Conservation (phyloP, 2,888 invertebrate genomes). For the Oscheius sp. region DNA sequence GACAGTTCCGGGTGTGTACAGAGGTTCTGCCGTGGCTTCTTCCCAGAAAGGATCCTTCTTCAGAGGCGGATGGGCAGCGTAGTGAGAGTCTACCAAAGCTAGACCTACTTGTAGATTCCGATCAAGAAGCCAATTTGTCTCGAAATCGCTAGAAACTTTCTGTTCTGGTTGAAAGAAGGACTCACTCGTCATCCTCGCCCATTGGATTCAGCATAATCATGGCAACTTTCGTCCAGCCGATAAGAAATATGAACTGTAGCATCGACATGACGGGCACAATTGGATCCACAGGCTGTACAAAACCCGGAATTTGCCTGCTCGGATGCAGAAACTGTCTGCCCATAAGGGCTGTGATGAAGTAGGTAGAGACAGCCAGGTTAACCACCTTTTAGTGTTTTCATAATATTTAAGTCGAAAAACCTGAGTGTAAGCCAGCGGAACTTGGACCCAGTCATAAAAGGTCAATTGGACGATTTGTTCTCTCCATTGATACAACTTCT, state of each 20-base stretch:
- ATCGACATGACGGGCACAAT: constrained; percentile 66
- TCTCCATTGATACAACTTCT: constrained; percentile 46
- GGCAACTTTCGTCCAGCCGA: constrained; percentile 70
- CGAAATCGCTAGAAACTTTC: constrained; percentile 55
- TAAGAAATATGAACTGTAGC: constrained; percentile 67
- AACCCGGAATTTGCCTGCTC: constrained; percentile 43
- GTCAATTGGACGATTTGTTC: constrained; percentile 64
- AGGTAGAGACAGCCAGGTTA: constrained; percentile 65
- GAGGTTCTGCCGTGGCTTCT: constrained; percentile 14
- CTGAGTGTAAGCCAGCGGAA: constrained; percentile 61
- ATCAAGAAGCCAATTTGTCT: constrained; percentile 69
- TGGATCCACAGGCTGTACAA: constrained; percentile 54
- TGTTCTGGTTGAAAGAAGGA: not conserved
- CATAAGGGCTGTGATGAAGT: constrained; percentile 65
- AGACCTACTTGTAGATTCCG: constrained; percentile 66
- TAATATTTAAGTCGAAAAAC: constrained; percentile 23
- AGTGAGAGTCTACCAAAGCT: constrained; percentile 66
- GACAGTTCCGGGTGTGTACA: too few relatives aligned
- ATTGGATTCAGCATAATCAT: constrained; percentile 69
- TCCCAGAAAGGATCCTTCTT: constrained; percentile 59
- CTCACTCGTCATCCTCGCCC: constrained; percentile 63
- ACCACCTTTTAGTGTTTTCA: constrained; percentile 60
- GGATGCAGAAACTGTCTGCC: constrained; percentile 63
- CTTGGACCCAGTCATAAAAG: constrained; percentile 70
- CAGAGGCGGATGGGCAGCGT: constrained; percentile 57